Evolutionary conservation across 2,797 vertebrate species (phyloP).

Genomic region (Bradypus variegatus): DNA sequence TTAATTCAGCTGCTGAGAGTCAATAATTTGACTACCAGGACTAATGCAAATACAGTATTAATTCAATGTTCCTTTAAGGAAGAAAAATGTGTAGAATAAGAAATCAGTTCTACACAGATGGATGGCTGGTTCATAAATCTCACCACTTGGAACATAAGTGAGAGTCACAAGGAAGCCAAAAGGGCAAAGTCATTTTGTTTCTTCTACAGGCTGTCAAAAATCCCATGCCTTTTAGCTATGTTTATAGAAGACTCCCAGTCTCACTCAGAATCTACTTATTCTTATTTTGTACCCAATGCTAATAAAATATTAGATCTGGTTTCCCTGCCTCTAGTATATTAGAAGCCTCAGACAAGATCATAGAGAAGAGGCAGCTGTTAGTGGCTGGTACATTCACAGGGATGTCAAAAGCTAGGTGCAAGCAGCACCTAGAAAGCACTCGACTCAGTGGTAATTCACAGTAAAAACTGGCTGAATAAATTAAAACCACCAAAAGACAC

Average conservation of each 20-base stretch:
- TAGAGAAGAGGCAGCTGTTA: background rate
- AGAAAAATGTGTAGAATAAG: background rate
- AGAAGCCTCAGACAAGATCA: background rate
- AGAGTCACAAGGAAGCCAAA: background rate
- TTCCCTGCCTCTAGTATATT: background rate
- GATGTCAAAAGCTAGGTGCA: background rate
- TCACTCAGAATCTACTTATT: background rate
- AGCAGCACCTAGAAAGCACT: background rate
- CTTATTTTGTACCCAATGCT: background rate
- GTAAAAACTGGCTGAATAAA: background rate
- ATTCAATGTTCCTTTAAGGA: background rate
- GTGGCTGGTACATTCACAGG: background rate
- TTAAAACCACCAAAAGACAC: background rate
- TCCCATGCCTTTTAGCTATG: background rate
- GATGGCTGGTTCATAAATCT: background rate
- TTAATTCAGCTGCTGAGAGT: background rate
- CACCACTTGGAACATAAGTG: background rate
- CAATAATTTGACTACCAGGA: background rate
- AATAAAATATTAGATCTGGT: background rate
- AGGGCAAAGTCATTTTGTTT: conserved; percentile 6
- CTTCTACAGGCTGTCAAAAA: background rate
- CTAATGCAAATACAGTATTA: background rate
- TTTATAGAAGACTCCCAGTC: background rate
- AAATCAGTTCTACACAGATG: background rate
- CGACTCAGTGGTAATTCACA: background rate